Percentiles rank a stretch among this genome's conserved stretches.
These are phyloP conservation scores for Papilio protenor DNA, from an alignment of 2,888 invertebrate species.

Conservation along the genomic window DNA sequence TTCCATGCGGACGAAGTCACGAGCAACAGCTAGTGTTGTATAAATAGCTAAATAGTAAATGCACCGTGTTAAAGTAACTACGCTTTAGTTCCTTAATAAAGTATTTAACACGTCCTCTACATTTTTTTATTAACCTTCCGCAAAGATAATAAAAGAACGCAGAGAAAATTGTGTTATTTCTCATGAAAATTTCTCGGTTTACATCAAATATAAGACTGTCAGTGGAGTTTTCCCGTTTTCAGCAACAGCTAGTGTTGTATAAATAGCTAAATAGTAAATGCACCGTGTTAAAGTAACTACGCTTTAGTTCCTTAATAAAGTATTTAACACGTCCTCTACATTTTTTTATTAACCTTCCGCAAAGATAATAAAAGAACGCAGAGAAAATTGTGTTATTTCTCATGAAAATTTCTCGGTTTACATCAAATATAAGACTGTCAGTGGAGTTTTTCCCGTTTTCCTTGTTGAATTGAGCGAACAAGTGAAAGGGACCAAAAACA, in stretches of 20 bases:
- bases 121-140: neutral
- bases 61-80: neutral
- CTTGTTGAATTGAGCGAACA: conserved; percentile 35
- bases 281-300: neutral
- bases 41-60: too few relatives aligned
- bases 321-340: neutral
- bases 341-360: neutral
- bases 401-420: conserved; percentile 27
- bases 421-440: conserved; percentile 29
- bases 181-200: conserved; percentile 26
- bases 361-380: conserved; percentile 21
- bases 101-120: neutral
- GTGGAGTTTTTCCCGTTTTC: conserved; percentile 29
- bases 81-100: neutral
- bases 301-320: neutral
- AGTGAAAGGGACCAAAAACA: conserved; percentile 19
- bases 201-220: conserved; percentile 30
- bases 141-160: conserved; percentile 21
- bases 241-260: too few relatives aligned
- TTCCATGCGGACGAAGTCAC: too few relatives aligned
- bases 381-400: conserved; percentile 25
- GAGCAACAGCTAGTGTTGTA: too few relatives aligned
- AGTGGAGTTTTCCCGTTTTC: conserved; percentile 29
- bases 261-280: too few relatives aligned
- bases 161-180: conserved; percentile 26